Evolutionary conservation across 2,888 invertebrate genomes (phyloP), one percentile per base, ranked within the genome.

Genomic region (Leptinotarsa peninsularis): DNA sequence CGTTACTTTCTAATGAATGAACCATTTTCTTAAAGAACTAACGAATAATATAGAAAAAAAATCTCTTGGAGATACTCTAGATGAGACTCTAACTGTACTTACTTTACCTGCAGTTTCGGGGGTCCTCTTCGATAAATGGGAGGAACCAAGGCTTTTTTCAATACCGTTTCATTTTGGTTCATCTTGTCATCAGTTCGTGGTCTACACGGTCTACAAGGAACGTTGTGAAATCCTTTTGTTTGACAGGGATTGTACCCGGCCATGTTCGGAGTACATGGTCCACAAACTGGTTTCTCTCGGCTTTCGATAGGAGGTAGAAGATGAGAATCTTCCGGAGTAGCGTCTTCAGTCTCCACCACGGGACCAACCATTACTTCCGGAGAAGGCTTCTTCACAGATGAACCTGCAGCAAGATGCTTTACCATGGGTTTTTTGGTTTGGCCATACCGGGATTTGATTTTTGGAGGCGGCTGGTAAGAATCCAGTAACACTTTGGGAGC

Each of bases 401-500:
- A 69, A 13, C 72, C 58, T 49, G 71, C 66, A 43, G 72, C 71
- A 52, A 74, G 23, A 33, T 69, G 69, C 66, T 52, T 72, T 2
- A 43, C 58, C 21, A 66, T 66, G 2, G 73, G 66, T 27, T 67
- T 72, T 66, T 71, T 72, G 2, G 71, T 71, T 58, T 72, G 71
- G 49, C 76, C 75, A 49, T 77, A 56, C 49, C 69, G 66, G 17
- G 75, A 71, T 73, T 76, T 78, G 33, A 67, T 69, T 71, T 67
- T 71, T 1, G 71, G 71, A 18, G 71, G 56, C 7, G 72, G 56
- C 50, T 54, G 72, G 18, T 33, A 49, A 21, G 63, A 73, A 49
- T 83, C 81, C 54, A 83, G 66, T 3, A 81, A 73, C 56, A 80
- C 77, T 72, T 82, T 83, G 4, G 82, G 82, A 17, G 77, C 81